Evolutionary conservation across 2,797 vertebrate genomes (phyloP).

Genomic region (Dendrocincla fuliginosa): DNA sequence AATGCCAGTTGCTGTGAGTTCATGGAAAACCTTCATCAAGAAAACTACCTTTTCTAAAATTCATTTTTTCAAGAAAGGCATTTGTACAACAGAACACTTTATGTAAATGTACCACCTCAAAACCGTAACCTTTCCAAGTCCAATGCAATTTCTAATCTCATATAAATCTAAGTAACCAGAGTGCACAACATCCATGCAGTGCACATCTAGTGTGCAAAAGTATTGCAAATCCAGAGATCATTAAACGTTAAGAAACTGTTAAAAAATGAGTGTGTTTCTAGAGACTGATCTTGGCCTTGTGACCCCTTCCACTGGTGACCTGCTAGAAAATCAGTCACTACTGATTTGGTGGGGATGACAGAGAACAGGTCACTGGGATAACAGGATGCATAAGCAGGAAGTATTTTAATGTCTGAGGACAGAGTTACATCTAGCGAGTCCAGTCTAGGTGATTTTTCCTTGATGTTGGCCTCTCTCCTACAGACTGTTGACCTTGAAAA

Average conservation of each 20-base stretch:
- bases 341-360: background rate
- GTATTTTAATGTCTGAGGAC: background rate
- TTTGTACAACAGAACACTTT: background rate
- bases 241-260: background rate
- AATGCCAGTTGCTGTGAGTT: background rate
- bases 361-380: background rate
- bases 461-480: background rate
- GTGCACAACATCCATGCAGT: background rate
- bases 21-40: background rate
- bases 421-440: fast-evolving
- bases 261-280: background rate
- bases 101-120: fast-evolving
- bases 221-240: background rate
- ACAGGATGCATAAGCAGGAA: background rate
- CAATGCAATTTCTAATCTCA: background rate
- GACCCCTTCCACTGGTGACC: background rate
- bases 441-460: background rate
- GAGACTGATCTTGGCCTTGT: background rate
- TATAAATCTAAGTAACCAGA: background rate
- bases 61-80: background rate
- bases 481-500: background rate
- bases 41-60: background rate
- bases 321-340: background rate
- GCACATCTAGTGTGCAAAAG: background rate
- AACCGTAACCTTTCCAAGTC: background rate